Evolutionary conservation across 1,140 invertebrate genomes (phyloP).

Genomic region (Drosophila repletoides): DNA sequence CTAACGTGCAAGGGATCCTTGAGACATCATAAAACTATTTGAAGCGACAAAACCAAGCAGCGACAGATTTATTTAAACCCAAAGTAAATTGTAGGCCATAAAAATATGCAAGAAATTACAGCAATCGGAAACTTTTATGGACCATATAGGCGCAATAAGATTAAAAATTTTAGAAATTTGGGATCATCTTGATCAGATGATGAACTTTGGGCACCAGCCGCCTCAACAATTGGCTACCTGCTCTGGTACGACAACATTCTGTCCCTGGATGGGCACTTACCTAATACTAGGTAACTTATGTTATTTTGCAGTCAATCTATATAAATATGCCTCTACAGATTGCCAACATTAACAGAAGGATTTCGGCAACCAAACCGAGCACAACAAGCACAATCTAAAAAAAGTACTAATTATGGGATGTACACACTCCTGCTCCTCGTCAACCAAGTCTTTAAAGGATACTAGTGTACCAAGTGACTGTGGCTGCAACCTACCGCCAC

Average conservation of each 20-base stretch:
- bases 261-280: no score
- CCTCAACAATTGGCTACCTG: no score
- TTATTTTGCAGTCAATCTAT: no score
- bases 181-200: no score
- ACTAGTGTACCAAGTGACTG: neutral
- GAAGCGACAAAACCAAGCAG: constrained; percentile 2
- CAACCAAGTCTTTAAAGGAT: neutral
- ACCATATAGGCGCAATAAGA: constrained; percentile 3
- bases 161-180: no score
- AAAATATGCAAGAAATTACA: neutral
- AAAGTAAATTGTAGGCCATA: constrained; percentile 9
- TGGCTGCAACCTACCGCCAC: constrained; percentile 16
- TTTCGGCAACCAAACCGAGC: neutral
- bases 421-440: constrained; percentile 18
- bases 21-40: neutral
- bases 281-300: no score
- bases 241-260: no score
- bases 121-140: neutral
- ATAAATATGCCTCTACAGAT: no score
- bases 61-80: constrained; percentile 17
- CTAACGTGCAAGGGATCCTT: no score
- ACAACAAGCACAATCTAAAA: neutral
- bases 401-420: constrained; percentile 31
- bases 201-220: no score
- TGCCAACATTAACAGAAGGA: no score